phyloP scores from a whole-genome alignment of 2,113 vertebrate species.

The Pantherophis guttatus region DNA sequence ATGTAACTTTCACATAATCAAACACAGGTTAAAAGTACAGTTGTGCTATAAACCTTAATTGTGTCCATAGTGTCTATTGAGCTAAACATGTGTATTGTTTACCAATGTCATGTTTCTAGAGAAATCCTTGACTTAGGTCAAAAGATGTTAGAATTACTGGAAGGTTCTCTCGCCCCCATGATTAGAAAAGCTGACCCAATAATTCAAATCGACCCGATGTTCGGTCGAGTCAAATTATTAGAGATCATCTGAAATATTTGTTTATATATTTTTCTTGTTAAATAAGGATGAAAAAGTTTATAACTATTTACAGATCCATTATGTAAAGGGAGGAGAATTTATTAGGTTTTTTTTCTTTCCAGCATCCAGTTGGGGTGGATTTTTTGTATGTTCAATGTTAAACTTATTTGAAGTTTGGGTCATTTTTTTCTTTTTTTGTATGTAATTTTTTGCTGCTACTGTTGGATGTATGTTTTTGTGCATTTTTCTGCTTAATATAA shows the following conservation, averaged over 20 bases:
- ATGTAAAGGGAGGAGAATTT: background rate
- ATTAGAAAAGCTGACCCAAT: background rate
- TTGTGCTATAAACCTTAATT: background rate
- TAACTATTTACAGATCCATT: background rate
- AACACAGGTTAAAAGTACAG: background rate
- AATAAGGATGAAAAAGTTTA: background rate
- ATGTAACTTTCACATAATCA: background rate
- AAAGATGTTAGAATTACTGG: background rate
- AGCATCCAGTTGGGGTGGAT: background rate
- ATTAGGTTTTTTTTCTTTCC: background rate
- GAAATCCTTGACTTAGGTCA: background rate
- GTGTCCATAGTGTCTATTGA: background rate
- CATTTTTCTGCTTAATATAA: too few relatives aligned
- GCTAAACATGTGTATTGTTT: background rate
- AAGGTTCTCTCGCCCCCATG: background rate
- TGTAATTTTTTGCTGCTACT: background rate
- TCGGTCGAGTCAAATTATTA: background rate
- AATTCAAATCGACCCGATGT: background rate
- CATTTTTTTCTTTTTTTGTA: background rate
- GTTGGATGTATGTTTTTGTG: background rate
- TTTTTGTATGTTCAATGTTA: background rate
- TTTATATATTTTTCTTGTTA: background rate
- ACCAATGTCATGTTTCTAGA: background rate
- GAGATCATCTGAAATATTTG: background rate
- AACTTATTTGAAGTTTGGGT: background rate